These are phyloP conservation scores for Vidua chalybeata DNA, from an alignment of 2,113 vertebrate genomes.

Conservation along the genomic window DNA sequence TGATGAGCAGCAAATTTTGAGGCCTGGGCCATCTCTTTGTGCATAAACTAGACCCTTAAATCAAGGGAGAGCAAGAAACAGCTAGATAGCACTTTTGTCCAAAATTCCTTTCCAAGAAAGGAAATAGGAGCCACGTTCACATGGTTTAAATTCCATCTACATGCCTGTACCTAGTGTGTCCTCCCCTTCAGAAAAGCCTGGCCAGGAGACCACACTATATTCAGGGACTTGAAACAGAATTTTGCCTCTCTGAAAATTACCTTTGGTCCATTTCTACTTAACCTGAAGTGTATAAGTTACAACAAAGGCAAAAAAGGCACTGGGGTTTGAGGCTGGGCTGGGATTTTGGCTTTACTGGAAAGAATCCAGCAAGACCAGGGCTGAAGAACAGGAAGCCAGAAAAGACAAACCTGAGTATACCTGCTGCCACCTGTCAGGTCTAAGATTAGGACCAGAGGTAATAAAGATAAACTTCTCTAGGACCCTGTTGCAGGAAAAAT, in stretches of 20 bases:
- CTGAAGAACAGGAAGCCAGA: neutral
- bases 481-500: fast-evolving
- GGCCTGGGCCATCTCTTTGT: neutral
- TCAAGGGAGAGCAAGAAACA: neutral
- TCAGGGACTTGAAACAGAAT: neutral
- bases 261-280: neutral
- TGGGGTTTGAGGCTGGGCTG: neutral
- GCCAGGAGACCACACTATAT: fast-evolving
- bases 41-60: neutral
- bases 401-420: neutral
- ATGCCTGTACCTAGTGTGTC: neutral
- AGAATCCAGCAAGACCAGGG: neutral
- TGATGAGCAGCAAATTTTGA: neutral
- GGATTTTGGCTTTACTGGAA: neutral
- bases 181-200: neutral
- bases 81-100: neutral
- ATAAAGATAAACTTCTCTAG: neutral
- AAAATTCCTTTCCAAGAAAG: neutral
- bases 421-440: neutral
- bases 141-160: neutral
- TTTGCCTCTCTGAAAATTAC: neutral
- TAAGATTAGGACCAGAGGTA: neutral
- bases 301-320: neutral
- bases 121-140: neutral
- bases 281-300: neutral